Percentiles rank a stretch among this genome's conserved stretches.
Evolutionary conservation across 2,888 invertebrate species (phyloP).

Genomic region (Malthinus flaveolus): DNA sequence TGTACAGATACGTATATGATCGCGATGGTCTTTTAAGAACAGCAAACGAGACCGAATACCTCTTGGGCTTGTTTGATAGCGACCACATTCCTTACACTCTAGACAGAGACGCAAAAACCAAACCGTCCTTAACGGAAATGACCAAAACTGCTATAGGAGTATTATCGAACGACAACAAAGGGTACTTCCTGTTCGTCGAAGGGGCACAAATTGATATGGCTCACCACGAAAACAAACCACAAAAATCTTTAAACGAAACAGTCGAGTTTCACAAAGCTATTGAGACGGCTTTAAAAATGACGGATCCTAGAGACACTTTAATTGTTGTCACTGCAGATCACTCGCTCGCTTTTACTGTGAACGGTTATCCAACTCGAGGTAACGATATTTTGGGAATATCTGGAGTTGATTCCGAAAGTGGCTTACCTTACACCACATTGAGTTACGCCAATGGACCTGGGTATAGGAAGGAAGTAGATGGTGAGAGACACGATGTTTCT

Average conservation of each 20-base stretch:
- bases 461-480: slow-evolving; percentile 1
- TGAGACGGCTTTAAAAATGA: slow-evolving; percentile 67
- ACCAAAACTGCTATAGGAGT: slow-evolving; percentile 72
- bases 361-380: slow-evolving; percentile 74
- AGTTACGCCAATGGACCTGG: slow-evolving; percentile 63
- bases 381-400: slow-evolving; percentile 59
- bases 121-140: slow-evolving; percentile 77
- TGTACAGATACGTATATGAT: background rate
- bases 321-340: slow-evolving; percentile 79
- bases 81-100: slow-evolving; percentile 1
- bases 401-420: slow-evolving; percentile 56
- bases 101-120: slow-evolving; percentile 33
- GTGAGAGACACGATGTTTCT: slow-evolving; percentile 56
- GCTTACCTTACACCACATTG: slow-evolving; percentile 66
- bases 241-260: slow-evolving; percentile 76
- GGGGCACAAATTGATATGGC: slow-evolving; percentile 75
- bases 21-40: background rate
- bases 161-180: slow-evolving; percentile 64
- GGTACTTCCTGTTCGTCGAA: slow-evolving; percentile 76
- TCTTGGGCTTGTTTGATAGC: slow-evolving; percentile 4
- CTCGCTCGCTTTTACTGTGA: slow-evolving; percentile 75
- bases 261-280: slow-evolving; percentile 65
- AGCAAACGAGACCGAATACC: background rate
- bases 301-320: slow-evolving; percentile 66
- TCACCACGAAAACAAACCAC: slow-evolving; percentile 70